Conservation (phyloP, 2,888 invertebrate species). For the Galerucella calmariensis region DNA sequence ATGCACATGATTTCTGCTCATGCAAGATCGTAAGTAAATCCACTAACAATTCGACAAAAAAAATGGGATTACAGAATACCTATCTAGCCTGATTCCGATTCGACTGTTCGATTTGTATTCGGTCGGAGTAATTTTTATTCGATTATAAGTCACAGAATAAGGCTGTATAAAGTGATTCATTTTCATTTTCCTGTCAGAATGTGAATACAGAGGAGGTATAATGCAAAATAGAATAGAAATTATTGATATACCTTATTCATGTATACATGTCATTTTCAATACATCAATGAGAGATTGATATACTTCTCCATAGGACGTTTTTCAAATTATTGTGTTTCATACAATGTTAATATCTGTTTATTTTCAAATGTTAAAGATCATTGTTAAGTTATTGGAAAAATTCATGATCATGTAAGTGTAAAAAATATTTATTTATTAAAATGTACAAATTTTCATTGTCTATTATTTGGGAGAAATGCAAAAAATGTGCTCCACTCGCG, state of each 20-base stretch:
- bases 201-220: conserved; percentile 33
- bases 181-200: not conserved
- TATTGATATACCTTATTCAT: conserved; percentile 51
- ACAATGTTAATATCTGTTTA: conserved; percentile 39
- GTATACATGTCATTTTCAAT: conserved; percentile 58
- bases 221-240: conserved; percentile 34
- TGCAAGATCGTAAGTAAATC: no score
- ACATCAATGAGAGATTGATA: conserved; percentile 50
- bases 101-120: no score
- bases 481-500: not conserved
- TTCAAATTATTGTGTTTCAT: conserved; percentile 30
- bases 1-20: no score
- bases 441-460: conserved; percentile 51
- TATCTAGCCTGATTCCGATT: no score
- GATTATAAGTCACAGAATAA: no score
- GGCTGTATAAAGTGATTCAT: not conserved
- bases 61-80: no score
- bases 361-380: conserved; percentile 44
- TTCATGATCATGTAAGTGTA: conserved; percentile 60
- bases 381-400: conserved; percentile 53
- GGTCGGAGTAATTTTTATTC: no score
- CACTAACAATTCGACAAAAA: no score
- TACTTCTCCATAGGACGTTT: conserved; percentile 37
- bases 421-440: conserved; percentile 64
- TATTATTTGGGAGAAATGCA: not conserved